phyloP scores from a whole-genome alignment of 1,140 invertebrate genomes.

The Zaprionus gabonicus region DNA sequence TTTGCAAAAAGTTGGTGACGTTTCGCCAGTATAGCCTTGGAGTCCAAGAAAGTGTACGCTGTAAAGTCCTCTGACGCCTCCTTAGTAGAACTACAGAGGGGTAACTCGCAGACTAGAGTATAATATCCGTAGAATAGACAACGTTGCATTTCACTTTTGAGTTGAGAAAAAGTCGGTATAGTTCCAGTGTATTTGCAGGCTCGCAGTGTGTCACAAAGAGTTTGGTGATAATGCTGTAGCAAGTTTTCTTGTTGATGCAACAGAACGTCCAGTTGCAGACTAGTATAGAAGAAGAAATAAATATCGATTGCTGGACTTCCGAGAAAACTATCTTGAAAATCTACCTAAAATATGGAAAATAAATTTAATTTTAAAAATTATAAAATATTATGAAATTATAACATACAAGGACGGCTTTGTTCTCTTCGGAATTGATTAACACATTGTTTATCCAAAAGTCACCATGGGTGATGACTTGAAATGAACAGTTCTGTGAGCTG shows the following conservation, averaged over 20 bases:
- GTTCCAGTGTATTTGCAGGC: conserved; percentile 58
- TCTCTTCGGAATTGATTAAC: conserved; percentile 85
- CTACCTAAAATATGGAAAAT: conserved; percentile 53
- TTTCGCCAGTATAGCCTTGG: conserved; percentile 40
- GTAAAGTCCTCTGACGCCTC: conserved; percentile 46
- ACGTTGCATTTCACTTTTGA: conserved; percentile 70
- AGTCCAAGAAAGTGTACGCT: conserved; percentile 45
- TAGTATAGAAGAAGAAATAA: conserved; percentile 70
- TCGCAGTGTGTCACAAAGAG: conserved; percentile 73
- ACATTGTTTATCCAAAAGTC: conserved; percentile 89
- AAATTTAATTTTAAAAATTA: background rate
- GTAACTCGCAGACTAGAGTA: conserved; percentile 59
- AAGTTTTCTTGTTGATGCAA: conserved; percentile 69
- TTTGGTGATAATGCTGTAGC: conserved; percentile 66
- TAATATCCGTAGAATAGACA: conserved; percentile 70
- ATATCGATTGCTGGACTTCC: conserved; percentile 72
- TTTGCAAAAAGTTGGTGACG: conserved; percentile 51
- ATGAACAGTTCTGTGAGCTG: conserved; percentile 35
- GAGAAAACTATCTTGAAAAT: conserved; percentile 68
- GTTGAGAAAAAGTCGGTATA: conserved; percentile 74
- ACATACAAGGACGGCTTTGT: conserved; percentile 85
- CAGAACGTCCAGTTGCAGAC: conserved; percentile 60
- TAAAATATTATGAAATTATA: background rate
- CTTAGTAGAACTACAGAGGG: conserved; percentile 57
- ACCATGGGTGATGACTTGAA: conserved; percentile 87